Evolutionary conservation across 2,888 invertebrate species (phyloP), one percentile per base, ranked within the genome.

Genomic region (Deroplatys truncata): DNA sequence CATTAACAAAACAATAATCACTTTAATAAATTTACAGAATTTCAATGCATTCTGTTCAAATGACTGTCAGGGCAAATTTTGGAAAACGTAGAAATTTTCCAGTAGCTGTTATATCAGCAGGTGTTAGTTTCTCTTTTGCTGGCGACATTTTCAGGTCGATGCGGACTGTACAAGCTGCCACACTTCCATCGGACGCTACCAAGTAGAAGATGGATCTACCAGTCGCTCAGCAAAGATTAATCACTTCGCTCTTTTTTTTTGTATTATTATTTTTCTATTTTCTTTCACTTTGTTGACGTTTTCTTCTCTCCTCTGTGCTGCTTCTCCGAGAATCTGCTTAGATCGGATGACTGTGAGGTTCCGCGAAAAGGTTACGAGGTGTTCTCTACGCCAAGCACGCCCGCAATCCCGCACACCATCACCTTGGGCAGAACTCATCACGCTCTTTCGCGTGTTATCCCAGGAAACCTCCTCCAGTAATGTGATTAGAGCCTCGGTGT

Each of bases 211-310:
- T 89, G 86, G 86, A 89, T 89, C 89, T 89, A 87, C 86, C 56
- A 86, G 89, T 83, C 89, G 89, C 89, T 89, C 89, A 89, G 89
- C 86, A 86, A 86, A 89, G 89, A 89, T 89, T 89, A 89, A 89
- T 89, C 89, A 89, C 89, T 86, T 87, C 49, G 86, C 86, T 89
- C 86, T 56, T 49, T 85, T 85, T 87, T 86, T 87, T 89, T 89
- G 86, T 89, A 84, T 87, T 89, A 84, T 89, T 89, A 89, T 89
- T 89, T 89, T 89, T 89, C 89, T 89, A 89, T 89, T 89, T 89
- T 89, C 89, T 87, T 89, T 89, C 89, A 89, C 84, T 89, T 89
- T 89, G 89, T 89, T 89, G 89, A 89, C 89, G 89, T 89, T 87
- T 89, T 72, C 89, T 49, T 29, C 84, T 89, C 89, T 82, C 29